Conservation (phyloP, 1,140 invertebrate species). For the Nephila pilipes region DNA sequence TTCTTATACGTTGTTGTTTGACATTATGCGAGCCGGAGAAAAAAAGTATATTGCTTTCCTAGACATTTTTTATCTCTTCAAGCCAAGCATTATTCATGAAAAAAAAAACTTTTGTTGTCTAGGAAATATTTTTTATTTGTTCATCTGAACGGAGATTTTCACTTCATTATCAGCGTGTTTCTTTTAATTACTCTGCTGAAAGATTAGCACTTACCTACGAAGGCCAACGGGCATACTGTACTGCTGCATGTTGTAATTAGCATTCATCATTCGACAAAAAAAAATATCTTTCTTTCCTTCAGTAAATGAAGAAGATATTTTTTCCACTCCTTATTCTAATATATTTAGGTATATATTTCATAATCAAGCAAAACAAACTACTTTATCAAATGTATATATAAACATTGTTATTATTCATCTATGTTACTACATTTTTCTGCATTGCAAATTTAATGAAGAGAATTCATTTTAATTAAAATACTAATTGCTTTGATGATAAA, state of each 20-base stretch:
- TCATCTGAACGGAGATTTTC: neutral
- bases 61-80: neutral
- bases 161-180: neutral
- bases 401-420: too few species aligned
- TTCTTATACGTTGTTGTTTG: neutral
- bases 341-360: too few species aligned
- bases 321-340: too few species aligned
- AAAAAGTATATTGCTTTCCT: neutral
- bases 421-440: too few species aligned
- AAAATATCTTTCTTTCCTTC: too few species aligned
- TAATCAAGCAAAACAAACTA: too few species aligned
- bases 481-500: too few species aligned
- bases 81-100: neutral
- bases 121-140: neutral
- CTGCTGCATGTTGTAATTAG: neutral
- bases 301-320: too few species aligned
- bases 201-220: neutral
- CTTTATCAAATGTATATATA: too few species aligned
- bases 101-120: neutral
- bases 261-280: neutral
- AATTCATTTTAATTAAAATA: too few species aligned
- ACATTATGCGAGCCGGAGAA: neutral
- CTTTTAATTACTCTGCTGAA: neutral
- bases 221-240: neutral
- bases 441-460: too few species aligned